Evolutionary conservation across 2,797 vertebrate genomes (phyloP), one percentile per base, ranked within the genome.

Genomic region (Gastrophryne carolinensis): DNA sequence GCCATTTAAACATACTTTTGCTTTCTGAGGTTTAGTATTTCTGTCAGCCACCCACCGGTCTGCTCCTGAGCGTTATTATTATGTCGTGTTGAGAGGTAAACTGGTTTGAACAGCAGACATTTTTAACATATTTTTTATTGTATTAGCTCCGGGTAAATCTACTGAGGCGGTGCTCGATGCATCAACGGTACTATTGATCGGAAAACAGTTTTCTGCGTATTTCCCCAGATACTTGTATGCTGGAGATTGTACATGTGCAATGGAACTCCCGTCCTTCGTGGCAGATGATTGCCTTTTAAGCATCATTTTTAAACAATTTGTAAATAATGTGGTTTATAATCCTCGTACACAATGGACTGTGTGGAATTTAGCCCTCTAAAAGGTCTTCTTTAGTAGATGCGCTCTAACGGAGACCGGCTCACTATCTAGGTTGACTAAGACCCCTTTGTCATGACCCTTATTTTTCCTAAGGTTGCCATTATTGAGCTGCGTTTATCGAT

Each of bases 41-140:
- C 34, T 56, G 12, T 12, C 53, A 47, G 32, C 32, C 10, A 7
- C 23, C 44, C 24, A 27, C 26, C 32, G 6, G 15, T 24, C 21
- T 29, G 44, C 15, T 44, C 24, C 61, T 3, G 6, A 23, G 27
- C 23, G n/a, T 41, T 24, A 44, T 34, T 49, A 44, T 34, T 49
- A 37, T 58, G 44, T 30, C 57, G 39, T 44, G 34, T 19, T 37
- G 19, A 13, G 21, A 41, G 52, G 34, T 58, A 66, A 39, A 64
- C 52, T 27, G 30, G 19, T 35, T 17, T 17, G 19, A 30, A 32
- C 27, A 13, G 10, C 35, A 73, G 24, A 47, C 27, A 57, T 57
- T 72, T 73, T 66, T 49, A 17, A 58, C 62, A 74, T 74, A 58
- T 74, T 66, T 71, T 56, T 58, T 66, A 49, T 56, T 64, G 49